phyloP scores from a whole-genome alignment of 2,888 invertebrate species.

The Aphrophora alni region DNA sequence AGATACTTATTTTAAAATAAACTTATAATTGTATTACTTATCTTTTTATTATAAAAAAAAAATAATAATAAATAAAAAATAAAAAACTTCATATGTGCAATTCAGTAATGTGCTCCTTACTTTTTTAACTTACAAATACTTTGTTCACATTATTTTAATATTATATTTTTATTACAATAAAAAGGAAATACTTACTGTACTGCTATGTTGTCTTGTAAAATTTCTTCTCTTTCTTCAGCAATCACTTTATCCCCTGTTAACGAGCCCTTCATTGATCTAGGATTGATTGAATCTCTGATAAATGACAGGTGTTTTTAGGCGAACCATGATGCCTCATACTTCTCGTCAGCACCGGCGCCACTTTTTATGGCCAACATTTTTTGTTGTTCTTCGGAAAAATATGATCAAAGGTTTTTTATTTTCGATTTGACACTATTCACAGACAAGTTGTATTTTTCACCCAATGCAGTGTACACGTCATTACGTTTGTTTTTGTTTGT shows the following conservation, averaged over 20 bases:
- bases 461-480: background rate
- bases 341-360: constrained; percentile 37
- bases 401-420: constrained; percentile 38
- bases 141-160: too few species aligned
- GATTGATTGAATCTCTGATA: constrained; percentile 31
- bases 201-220: too few species aligned
- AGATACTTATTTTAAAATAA: too few species aligned
- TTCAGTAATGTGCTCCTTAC: too few species aligned
- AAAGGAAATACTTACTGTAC: too few species aligned
- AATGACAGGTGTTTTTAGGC: constrained; percentile 37
- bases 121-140: too few species aligned
- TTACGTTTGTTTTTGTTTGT: constrained; percentile 22
- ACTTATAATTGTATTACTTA: too few species aligned
- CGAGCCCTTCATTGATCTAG: constrained; percentile 36
- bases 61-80: too few species aligned
- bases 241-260: background rate
- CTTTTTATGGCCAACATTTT: constrained; percentile 30
- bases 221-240: background rate
- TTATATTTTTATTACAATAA: too few species aligned
- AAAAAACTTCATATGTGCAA: too few species aligned
- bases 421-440: constrained; percentile 28
- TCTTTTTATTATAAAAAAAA: too few species aligned
- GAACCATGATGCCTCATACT: constrained; percentile 29
- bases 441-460: constrained; percentile 31
- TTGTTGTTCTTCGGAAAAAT: constrained; percentile 40